Percentiles rank a stretch among this genome's conserved stretches.
These are phyloP conservation scores for Drosophila nr. fundita DNA, from an alignment of 2,888 invertebrate species.

Conservation along the genomic window DNA sequence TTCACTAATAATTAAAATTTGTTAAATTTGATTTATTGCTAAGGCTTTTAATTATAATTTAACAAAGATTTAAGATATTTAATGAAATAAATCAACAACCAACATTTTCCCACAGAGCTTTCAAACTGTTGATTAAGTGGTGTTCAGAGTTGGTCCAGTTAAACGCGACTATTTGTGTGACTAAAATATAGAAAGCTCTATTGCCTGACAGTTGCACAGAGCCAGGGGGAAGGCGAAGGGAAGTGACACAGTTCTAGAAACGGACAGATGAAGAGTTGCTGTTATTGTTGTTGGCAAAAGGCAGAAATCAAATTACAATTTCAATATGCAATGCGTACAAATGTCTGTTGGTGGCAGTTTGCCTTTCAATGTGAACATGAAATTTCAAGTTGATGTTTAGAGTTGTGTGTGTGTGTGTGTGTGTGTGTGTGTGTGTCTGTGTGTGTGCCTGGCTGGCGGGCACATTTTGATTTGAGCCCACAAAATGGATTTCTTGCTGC, in stretches of 20 bases:
- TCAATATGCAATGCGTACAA: constrained; percentile 79
- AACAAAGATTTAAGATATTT: neutral
- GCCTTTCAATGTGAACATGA: constrained; percentile 77
- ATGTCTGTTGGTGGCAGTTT: constrained; percentile 78
- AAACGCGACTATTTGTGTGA: constrained; percentile 11
- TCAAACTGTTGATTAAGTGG: constrained; percentile 26
- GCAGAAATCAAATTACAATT: constrained; percentile 80
- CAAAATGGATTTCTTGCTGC: constrained; percentile 73
- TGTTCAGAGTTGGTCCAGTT: constrained; percentile 14
- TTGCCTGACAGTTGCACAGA: constrained; percentile 13
- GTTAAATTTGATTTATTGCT: neutral
- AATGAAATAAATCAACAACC: neutral
- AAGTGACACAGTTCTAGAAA: constrained; percentile 13
- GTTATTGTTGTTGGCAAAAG: constrained; percentile 63
- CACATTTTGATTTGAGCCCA: constrained; percentile 71
- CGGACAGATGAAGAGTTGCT: constrained; percentile 46
- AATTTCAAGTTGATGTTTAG: constrained; percentile 74
- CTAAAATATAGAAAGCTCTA: constrained; percentile 30
- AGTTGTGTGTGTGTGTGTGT: constrained; percentile 16
- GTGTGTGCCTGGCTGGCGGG: constrained; percentile 10
- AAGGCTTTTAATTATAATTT: neutral
- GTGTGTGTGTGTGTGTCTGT: constrained; percentile 7
- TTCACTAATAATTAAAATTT: neutral
- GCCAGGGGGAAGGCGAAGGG: neutral
- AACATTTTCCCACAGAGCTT: neutral